Percentiles rank a stretch among this genome's conserved stretches.
These are phyloP conservation scores for Heterohyrax brucei DNA, from an alignment of 2,797 vertebrate genomes.

Conservation along the genomic window DNA sequence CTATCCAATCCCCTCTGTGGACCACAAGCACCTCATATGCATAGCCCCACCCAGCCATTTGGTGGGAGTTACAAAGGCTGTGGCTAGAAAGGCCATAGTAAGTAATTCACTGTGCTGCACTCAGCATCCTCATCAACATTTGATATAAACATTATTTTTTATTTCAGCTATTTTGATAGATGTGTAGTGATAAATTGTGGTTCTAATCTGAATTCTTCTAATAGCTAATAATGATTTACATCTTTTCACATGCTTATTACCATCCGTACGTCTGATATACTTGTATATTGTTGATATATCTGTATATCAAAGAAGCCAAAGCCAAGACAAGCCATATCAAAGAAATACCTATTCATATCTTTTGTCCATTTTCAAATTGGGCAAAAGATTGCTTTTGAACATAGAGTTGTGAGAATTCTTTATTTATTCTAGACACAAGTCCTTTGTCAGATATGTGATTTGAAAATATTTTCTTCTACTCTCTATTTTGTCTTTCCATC, in stretches of 20 bases:
- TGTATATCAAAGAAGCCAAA: neutral
- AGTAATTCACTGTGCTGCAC: no score
- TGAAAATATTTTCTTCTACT: neutral
- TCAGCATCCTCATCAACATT: neutral
- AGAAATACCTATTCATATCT: neutral
- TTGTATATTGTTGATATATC: no score
- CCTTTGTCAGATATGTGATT: neutral
- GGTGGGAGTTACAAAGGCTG: no score
- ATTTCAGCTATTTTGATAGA: neutral
- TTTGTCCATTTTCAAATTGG: neutral
- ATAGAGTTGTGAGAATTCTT: neutral
- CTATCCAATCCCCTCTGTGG: no score
- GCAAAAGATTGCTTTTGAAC: neutral
- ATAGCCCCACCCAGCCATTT: no score
- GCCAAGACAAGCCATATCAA: neutral
- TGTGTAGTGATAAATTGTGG: neutral
- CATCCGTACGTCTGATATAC: neutral
- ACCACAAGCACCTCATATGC: no score
- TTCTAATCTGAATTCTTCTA: neutral
- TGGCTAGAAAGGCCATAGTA: no score
- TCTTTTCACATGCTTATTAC: neutral
- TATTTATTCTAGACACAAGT: neutral
- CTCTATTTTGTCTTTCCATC: neutral
- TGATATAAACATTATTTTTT: neutral
- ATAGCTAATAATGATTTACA: neutral